Base-by-base conservation (phyloP, 2,797 vertebrate species). In the Helostoma temminkii region DNA sequence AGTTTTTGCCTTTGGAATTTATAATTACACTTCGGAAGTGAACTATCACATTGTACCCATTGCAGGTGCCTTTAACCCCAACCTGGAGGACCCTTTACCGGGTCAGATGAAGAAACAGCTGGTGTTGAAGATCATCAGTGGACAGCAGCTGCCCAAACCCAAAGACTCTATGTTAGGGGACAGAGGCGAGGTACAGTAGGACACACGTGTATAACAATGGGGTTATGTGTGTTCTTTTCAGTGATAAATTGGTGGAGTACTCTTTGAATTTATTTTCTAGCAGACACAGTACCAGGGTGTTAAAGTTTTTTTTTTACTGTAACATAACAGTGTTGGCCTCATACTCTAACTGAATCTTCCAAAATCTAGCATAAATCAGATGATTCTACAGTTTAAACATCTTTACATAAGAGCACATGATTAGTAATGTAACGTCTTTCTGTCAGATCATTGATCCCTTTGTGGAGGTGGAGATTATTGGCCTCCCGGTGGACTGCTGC, bases 131-230 rank as follows among this genome's bases (percentile, higher is more conserved):
- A 94, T 99, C 77, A 99, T 99, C 87, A 99, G 98, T 1, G 98
- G 98, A 10, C 98, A 99, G n/a, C 98, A 99, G 81, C 94, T 99
- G 45, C 98, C 98, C 4, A 99, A 99, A 90, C 98, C 98, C 0
- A 96, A 96, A 74, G 98, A 97, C 89, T 99, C 98, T 0, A 95
- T 99, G 97, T 71, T 99, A 67, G 98, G 98, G 36, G 98, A 99
- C 90, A 90, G 98, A 56, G 98, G 98, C 92, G 98, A 99, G 96
- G 98, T 98, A 65, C 18, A 42, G 36, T 14, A 37, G 19, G 24
- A 28, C 61, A n/a, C 3, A 12, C n/a, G n/a, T n/a, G n/a, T n/a
- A n/a, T n/a, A n/a, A n/a, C n/a, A n/a, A n/a, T n/a, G n/a, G n/a
- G n/a, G n/a, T n/a, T n/a, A n/a, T n/a, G n/a, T n/a, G n/a, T n/a